phyloP scores from a whole-genome alignment of 2,113 vertebrate species.

The Ursus arctos region DNA sequence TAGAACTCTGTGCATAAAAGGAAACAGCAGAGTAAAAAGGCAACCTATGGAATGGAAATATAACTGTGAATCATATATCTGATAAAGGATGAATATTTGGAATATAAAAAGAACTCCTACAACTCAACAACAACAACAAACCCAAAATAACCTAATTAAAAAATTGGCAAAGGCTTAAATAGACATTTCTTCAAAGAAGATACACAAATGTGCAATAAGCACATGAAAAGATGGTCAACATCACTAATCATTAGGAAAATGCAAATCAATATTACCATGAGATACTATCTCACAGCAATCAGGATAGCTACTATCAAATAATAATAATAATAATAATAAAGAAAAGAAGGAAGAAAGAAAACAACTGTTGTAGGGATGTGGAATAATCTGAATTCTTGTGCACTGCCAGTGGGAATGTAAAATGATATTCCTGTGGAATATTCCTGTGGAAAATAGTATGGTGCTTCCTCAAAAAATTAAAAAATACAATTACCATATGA shows the following conservation, averaged over 20 bases:
- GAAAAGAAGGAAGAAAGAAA: not conserved
- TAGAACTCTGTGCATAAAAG: not conserved
- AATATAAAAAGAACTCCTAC: not conserved
- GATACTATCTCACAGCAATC: not conserved
- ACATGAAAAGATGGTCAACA: not conserved
- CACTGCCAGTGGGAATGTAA: not conserved
- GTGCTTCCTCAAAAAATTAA: not conserved
- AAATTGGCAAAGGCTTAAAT: not conserved
- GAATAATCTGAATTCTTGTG: not conserved
- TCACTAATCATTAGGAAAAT: not conserved
- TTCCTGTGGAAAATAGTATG: not conserved
- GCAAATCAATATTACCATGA: not conserved
- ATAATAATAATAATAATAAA: not conserved
- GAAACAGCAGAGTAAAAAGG: not conserved
- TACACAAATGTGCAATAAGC: not conserved
- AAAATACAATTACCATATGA: not conserved
- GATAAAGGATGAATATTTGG: not conserved
- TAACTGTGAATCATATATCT: not conserved
- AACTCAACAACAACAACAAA: not conserved
- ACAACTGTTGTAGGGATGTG: not conserved
- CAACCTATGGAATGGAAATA: not conserved
- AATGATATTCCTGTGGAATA: not conserved
- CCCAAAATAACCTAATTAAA: not conserved
- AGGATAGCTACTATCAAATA: not conserved
- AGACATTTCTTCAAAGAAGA: not conserved